Percentiles rank a stretch among this genome's conserved stretches.
Conservation (phyloP, 2,888 invertebrate species). For the Brachyptera putata region DNA sequence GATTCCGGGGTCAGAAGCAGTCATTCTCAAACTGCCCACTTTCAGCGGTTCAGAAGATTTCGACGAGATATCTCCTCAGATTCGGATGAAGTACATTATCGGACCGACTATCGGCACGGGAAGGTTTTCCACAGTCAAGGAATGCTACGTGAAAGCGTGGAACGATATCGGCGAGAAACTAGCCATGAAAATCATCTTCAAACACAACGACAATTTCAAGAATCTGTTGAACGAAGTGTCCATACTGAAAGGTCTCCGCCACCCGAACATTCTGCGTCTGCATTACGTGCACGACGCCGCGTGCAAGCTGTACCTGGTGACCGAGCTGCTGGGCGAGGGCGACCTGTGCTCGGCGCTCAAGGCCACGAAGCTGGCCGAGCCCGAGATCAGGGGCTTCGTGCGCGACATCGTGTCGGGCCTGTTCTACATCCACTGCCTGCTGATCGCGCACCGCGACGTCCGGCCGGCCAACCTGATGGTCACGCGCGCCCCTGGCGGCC, state of each 20-base stretch:
- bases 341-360: not conserved
- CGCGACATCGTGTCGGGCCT: not conserved
- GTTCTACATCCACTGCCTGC: conserved; percentile 2
- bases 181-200: conserved; percentile 2
- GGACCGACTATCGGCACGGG: not conserved
- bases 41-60: not conserved
- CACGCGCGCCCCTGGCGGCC: not conserved
- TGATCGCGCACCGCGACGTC: conserved; percentile 4
- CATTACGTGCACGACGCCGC: not conserved
- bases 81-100: not conserved
- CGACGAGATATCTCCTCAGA: not conserved
- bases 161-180: not conserved
- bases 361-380: not conserved
- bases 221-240: not conserved
- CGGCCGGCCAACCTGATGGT: not conserved
- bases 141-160: not conserved
- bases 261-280: conserved; percentile 7
- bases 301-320: not conserved
- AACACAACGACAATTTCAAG: not conserved
- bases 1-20: not conserved
- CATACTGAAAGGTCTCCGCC: not conserved
- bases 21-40: not conserved
- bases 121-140: not conserved
- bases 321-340: not conserved
- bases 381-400: not conserved